These are phyloP conservation scores for Teinopalpus imperialis DNA, from an alignment of 2,888 invertebrate genomes.

Conservation along the genomic window DNA sequence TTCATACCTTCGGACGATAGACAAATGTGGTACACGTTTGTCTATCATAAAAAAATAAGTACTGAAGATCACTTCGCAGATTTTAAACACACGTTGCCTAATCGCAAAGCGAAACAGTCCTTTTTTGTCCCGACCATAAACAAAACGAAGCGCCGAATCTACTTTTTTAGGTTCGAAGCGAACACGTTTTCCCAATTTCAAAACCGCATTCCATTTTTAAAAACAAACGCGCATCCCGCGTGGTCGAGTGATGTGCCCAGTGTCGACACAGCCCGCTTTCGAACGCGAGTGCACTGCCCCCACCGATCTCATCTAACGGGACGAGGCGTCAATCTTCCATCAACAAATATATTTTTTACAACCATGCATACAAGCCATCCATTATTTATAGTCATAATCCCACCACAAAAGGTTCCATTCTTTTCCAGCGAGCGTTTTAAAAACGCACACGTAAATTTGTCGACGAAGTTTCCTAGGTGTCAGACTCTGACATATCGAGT, in stretches of 20 bases:
- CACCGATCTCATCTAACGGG: conserved; percentile 62
- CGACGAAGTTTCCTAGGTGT: conserved; percentile 45
- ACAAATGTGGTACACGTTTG: too few species aligned
- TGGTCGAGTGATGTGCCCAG: conserved; percentile 60
- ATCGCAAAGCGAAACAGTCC: conserved; percentile 9
- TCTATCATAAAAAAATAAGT: too few species aligned
- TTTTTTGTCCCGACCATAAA: conserved; percentile 23
- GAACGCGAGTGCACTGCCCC: conserved; percentile 58
- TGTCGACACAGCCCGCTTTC: conserved; percentile 62
- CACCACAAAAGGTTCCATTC: conserved; percentile 43
- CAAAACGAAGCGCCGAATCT: conserved; percentile 44
- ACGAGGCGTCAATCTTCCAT: conserved; percentile 65
- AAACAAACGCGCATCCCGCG: conserved; percentile 50
- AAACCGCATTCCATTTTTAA: conserved; percentile 67
- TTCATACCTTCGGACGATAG: too few species aligned
- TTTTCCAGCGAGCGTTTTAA: conserved; percentile 21
- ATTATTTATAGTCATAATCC: conserved; percentile 35
- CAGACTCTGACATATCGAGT: conserved; percentile 57
- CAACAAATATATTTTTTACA: conserved; percentile 49
- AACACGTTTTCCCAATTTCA: conserved; percentile 62
- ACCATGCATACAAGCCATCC: conserved; percentile 22
- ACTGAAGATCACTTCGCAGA: too few species aligned
- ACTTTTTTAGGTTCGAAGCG: conserved; percentile 45
- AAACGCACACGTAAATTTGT: conserved; percentile 30
- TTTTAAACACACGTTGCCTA: background rate